Conservation (phyloP, 2,113 vertebrate species). For the Progne subis region DNA sequence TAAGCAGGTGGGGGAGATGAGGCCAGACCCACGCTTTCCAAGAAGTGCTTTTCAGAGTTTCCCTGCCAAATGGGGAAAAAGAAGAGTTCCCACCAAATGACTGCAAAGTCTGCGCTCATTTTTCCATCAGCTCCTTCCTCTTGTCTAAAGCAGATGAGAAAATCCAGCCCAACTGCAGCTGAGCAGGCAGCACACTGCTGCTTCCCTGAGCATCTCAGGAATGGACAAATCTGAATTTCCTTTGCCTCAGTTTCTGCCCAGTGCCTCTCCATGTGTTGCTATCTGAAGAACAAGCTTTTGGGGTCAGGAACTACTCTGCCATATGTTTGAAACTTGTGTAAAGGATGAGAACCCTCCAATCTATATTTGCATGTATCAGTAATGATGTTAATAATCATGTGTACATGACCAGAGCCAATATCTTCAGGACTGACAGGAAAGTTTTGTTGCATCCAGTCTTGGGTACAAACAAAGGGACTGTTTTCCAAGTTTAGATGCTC, state of each 20-base stretch:
- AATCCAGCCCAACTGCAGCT: background rate
- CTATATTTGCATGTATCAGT: background rate
- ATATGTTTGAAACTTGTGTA: background rate
- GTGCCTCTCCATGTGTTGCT: background rate
- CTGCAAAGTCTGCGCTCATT: background rate
- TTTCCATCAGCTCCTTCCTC: background rate
- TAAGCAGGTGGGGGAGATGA: slow-evolving; percentile 19
- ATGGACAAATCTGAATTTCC: background rate
- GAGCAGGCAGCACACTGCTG: background rate
- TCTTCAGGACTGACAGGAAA: background rate
- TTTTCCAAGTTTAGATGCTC: background rate
- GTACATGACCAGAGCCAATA: background rate
- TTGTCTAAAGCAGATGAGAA: background rate
- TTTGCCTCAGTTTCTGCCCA: background rate
- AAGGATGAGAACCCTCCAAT: background rate
- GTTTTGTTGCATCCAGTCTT: background rate
- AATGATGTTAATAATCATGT: background rate
- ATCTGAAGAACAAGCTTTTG: background rate
- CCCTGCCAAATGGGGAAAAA: background rate
- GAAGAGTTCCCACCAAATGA: background rate
- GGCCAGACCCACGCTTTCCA: background rate
- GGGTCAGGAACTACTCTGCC: background rate
- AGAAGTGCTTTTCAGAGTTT: background rate
- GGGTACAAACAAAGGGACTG: background rate
- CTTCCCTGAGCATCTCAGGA: background rate